Evolutionary conservation across 2,797 vertebrate genomes (phyloP), one percentile per base, ranked within the genome.

Genomic region (Halcyon smyrnensis): DNA sequence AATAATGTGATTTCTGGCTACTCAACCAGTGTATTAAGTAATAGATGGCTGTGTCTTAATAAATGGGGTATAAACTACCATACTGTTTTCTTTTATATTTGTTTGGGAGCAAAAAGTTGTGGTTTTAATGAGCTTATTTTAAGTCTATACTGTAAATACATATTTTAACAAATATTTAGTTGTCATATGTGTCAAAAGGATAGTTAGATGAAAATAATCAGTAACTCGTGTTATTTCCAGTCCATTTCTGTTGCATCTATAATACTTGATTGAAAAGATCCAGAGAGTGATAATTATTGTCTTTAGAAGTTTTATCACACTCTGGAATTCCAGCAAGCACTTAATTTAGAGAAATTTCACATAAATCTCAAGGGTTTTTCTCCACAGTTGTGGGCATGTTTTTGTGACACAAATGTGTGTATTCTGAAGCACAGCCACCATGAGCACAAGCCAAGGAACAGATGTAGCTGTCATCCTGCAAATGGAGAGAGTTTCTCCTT

Each of bases 11-110:
- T 87, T 94, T 94, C 89, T 89, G 71, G 81, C 84, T 96, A 87
- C 60, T 56, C 78, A 63, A 76, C 51, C 68, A 70, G 90, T 94
- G 96, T 97, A 95, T 85, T 90, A 80, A 91, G 81, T 93, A 84
- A 90, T 92, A 93, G 93, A 91, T 92, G 78, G 48, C 92, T 93
- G 84, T 96, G 87, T 96, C 91, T 93, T 93, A 97, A 97, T 97
- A 95, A 96, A 96, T 11, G 81, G 94, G 93, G 86, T 96, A 77
- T 85, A 69, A 96, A 96, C 68, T 68, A 91, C 30, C 3, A 2
- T 74, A 91, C 8, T 91, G 95, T 62, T 96, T 93, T 93, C 90
- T 84, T 95, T 60, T 82, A 87, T 87, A 60, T 96, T 84, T 93
- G 63, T 82, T 85, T 90, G 75, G 48, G 89, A 90, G 68, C 30